phyloP scores from a whole-genome alignment of 2,797 vertebrate genomes.

The Lates japonicus region DNA sequence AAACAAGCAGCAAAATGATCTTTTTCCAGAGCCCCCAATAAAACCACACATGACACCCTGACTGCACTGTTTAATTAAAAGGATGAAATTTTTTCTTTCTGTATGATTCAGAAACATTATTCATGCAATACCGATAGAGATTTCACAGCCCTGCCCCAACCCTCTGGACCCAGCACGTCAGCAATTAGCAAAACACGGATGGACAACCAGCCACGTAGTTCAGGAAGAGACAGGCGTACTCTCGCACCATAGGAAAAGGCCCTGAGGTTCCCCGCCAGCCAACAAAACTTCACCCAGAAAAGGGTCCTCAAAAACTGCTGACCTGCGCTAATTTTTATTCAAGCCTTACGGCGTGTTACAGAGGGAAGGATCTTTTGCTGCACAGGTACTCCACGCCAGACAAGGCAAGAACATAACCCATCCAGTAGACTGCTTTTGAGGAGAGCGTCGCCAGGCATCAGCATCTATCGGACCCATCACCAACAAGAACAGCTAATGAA shows the following conservation, averaged over 20 bases:
- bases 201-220: conserved; percentile 78
- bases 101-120: no score
- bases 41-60: conserved; percentile 87
- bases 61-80: conserved; percentile 90
- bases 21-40: conserved; percentile 85
- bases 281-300: conserved; percentile 66
- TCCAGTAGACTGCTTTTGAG: conserved; percentile 29
- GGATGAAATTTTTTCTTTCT: conserved; percentile 90
- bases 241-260: conserved; percentile 47
- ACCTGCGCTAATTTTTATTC: no score
- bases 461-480: conserved; percentile 49
- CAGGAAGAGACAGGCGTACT: conserved; percentile 68
- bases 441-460: conserved; percentile 22
- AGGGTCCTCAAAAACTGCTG: conserved; percentile 39
- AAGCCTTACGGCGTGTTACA: no score
- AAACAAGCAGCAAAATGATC: conserved; percentile 87
- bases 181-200: conserved; percentile 87
- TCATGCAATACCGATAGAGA: no score
- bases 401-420: conserved; percentile 30
- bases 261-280: conserved; percentile 54
- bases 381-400: conserved; percentile 8
- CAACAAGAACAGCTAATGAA: conserved; percentile 50
- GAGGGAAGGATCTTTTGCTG: conserved; percentile 37
- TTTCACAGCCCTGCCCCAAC: no score
- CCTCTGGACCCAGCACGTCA: conserved; percentile 79